Evolutionary conservation across 2,113 vertebrate genomes (phyloP).

Genomic region (Pontoporia blainvillei): DNA sequence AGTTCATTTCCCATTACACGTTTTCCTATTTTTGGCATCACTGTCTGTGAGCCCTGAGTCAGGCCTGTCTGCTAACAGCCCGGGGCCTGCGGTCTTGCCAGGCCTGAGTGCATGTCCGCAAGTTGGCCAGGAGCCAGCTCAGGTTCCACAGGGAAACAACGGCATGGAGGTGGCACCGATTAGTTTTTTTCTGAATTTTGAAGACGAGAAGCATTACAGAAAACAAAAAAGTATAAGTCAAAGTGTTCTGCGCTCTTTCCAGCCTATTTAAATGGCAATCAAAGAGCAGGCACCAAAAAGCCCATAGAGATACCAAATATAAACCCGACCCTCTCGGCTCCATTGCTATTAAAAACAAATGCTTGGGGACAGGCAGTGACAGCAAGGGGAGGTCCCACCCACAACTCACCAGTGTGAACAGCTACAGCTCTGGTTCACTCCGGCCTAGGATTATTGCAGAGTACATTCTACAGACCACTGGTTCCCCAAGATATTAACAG

Average conservation of each 20-base stretch:
- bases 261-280: conserved; percentile 25
- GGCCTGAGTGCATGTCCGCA: rapidly evolving
- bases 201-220: conserved; percentile 18
- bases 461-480: neutral
- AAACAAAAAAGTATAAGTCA: neutral
- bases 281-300: neutral
- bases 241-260: neutral
- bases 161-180: neutral
- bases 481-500: neutral
- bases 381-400: neutral
- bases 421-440: neutral
- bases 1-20: neutral
- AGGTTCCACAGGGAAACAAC: neutral
- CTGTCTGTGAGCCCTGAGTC: neutral
- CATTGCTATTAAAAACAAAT: conserved; percentile 57
- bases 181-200: neutral
- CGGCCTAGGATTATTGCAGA: neutral
- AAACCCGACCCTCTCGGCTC: neutral
- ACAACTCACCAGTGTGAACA: neutral
- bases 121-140: neutral
- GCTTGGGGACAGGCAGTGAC: neutral
- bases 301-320: conserved; percentile 32
- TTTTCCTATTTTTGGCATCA: neutral
- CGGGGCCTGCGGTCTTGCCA: neutral
- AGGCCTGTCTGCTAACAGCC: neutral